A percentile compares a stretch with the other conserved stretches of the same genome.
These are phyloP conservation scores for Istiophorus platypterus DNA, from an alignment of 2,113 vertebrate genomes.

Conservation along the genomic window DNA sequence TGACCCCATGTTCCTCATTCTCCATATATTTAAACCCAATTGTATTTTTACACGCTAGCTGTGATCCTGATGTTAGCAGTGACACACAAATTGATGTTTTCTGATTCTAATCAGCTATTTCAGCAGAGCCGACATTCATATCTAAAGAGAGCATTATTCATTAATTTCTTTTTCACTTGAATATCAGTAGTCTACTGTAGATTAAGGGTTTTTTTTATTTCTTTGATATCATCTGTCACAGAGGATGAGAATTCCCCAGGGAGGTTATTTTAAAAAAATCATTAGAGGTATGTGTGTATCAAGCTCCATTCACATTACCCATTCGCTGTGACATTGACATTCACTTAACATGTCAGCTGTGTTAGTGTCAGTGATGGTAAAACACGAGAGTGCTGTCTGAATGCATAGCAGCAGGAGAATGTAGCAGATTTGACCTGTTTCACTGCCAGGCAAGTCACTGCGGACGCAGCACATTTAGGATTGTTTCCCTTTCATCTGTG, in stretches of 20 bases:
- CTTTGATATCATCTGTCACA: conserved; percentile 54
- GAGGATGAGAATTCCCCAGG: conserved; percentile 38
- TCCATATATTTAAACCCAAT: conserved; percentile 53
- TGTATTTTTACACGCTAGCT: conserved; percentile 27
- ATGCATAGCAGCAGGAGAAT: conserved; percentile 30
- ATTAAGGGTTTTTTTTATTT: conserved; percentile 26
- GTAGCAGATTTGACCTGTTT: conserved; percentile 30
- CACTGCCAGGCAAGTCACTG: conserved; percentile 47
- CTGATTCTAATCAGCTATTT: conserved; percentile 63
- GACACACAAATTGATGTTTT: conserved; percentile 46
- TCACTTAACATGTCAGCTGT: conserved; percentile 61
- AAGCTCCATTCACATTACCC: conserved; percentile 29
- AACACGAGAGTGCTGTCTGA: conserved; percentile 34
- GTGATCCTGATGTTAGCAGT: conserved; percentile 44
- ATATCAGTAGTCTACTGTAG: conserved; percentile 35
- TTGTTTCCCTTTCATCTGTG: conserved; percentile 61
- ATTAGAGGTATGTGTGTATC: conserved; percentile 45
- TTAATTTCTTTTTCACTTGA: conserved; percentile 53
- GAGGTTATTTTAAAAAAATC: conserved; percentile 61
- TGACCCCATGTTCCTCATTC: conserved; percentile 59
- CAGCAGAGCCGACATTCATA: conserved; percentile 32
- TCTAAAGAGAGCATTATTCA: conserved; percentile 38
- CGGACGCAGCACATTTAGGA: conserved; percentile 64
- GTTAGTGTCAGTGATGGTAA: conserved; percentile 47
- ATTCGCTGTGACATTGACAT: conserved; percentile 60